phyloP scores from a whole-genome alignment of 2,113 vertebrate species.

The Epinephelus cyanopodus region DNA sequence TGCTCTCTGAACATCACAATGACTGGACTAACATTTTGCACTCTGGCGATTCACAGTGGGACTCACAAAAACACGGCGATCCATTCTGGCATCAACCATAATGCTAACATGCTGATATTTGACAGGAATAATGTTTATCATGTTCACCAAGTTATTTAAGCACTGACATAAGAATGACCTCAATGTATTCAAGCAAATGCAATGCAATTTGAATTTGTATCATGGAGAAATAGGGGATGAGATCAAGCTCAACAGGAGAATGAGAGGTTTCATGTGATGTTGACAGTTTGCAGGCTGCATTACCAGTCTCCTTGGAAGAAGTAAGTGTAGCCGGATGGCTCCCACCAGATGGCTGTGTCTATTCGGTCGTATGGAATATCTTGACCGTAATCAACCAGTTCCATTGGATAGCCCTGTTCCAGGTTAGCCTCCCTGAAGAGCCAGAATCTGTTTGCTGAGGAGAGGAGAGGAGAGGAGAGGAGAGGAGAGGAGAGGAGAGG shows the following conservation, averaged over 20 bases:
- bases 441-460: conserved; percentile 91
- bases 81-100: background rate
- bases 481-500: background rate
- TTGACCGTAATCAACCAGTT: conserved; percentile 89
- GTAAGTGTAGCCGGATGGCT: conserved; percentile 95
- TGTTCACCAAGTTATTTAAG: no score
- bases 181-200: background rate
- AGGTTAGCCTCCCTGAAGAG: conserved; percentile 95
- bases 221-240: background rate
- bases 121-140: no score
- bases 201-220: background rate
- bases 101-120: background rate
- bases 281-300: conserved; percentile 3
- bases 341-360: conserved; percentile 97
- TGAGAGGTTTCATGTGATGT: background rate
- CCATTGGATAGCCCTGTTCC: conserved; percentile 92
- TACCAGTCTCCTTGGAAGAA: conserved; percentile 96
- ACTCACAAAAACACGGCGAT: no score
- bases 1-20: no score
- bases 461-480: conserved; percentile 6
- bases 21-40: no score
- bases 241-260: background rate
- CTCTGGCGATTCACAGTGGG: no score
- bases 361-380: conserved; percentile 93
- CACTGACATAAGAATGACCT: background rate